Evolutionary conservation across 1,140 invertebrate species (phyloP).

Genomic region (Paraescarpia echinospica): DNA sequence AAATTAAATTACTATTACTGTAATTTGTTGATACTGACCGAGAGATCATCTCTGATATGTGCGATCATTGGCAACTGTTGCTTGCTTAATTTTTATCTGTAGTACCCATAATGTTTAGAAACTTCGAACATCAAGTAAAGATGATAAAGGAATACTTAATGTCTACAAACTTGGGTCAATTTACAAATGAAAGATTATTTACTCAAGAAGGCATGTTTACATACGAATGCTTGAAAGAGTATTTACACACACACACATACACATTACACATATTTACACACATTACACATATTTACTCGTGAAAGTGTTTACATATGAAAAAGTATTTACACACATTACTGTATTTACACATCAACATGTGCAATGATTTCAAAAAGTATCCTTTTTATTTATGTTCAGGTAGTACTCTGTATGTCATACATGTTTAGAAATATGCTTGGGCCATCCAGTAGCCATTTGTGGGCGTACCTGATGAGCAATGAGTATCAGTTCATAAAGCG

Average conservation of each 20-base stretch:
- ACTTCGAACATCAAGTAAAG: neutral
- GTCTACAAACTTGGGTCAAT: neutral
- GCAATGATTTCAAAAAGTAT: neutral
- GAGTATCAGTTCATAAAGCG: conserved; percentile 51
- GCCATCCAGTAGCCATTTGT: too few relatives aligned
- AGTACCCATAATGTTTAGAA: neutral
- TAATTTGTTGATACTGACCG: neutral
- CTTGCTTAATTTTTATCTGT: neutral
- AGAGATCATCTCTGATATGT: too few relatives aligned
- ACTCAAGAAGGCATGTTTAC: neutral
- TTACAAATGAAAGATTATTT: neutral
- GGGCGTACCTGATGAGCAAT: conserved; percentile 48
- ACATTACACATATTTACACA: too few relatives aligned
- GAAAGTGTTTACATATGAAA: neutral
- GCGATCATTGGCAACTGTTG: neutral
- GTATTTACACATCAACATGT: neutral
- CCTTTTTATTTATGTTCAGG: neutral
- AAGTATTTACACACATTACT: neutral
- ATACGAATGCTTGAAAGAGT: neutral
- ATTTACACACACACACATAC: too few relatives aligned
- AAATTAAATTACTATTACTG: neutral
- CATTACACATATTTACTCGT: too few relatives aligned
- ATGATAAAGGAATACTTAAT: neutral
- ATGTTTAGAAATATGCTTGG: too few relatives aligned
- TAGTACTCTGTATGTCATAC: too few relatives aligned